Evolutionary conservation across 2,888 invertebrate species (phyloP).

Genomic region (Drosophila meridionalis): DNA sequence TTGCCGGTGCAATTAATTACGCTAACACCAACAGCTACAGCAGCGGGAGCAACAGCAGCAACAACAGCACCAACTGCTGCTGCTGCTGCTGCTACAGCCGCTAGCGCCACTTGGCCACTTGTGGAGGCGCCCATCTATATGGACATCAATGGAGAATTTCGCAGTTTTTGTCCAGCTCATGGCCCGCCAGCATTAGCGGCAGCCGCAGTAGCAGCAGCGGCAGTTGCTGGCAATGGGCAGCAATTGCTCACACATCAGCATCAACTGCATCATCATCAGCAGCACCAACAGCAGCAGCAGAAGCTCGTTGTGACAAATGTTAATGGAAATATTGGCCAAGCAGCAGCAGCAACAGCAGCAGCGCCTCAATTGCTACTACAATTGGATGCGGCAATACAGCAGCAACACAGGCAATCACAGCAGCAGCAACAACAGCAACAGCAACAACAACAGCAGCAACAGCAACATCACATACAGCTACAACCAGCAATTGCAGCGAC

Average conservation of each 20-base stretch:
- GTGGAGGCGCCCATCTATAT: constrained; percentile 87
- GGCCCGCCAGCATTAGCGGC: constrained; percentile 71
- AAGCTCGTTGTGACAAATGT: constrained; percentile 66
- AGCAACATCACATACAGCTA: constrained; percentile 73
- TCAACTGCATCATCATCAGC: constrained; percentile 32
- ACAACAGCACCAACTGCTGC: constrained; percentile 70
- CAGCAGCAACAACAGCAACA: constrained; percentile 86
- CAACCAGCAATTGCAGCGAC: constrained; percentile 86
- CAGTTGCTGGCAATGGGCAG: constrained; percentile 59
- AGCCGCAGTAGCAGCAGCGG: constrained; percentile 32
- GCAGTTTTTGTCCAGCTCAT: constrained; percentile 85
- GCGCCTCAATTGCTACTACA: constrained; percentile 89
- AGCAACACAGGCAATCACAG: constrained; percentile 50
- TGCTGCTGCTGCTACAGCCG: constrained; percentile 64
- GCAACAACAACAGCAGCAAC: constrained; percentile 84
- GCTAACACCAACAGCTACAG: constrained; percentile 81
- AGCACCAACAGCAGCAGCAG: constrained; percentile 46
- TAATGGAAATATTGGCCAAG: constrained; percentile 68
- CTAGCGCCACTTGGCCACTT: constrained; percentile 81
- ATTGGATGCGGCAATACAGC: constrained; percentile 90
- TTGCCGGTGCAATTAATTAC: constrained; percentile 86
- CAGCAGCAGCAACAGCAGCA: constrained; percentile 56
- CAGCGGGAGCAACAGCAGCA: constrained; percentile 44
- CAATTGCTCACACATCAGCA: constrained; percentile 45
- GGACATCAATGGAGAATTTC: constrained; percentile 87